A percentile compares a stretch with the other conserved stretches of the same genome.
These are phyloP conservation scores for Euglossa dilemma DNA, from an alignment of 1,140 invertebrate species.

Conservation along the genomic window DNA sequence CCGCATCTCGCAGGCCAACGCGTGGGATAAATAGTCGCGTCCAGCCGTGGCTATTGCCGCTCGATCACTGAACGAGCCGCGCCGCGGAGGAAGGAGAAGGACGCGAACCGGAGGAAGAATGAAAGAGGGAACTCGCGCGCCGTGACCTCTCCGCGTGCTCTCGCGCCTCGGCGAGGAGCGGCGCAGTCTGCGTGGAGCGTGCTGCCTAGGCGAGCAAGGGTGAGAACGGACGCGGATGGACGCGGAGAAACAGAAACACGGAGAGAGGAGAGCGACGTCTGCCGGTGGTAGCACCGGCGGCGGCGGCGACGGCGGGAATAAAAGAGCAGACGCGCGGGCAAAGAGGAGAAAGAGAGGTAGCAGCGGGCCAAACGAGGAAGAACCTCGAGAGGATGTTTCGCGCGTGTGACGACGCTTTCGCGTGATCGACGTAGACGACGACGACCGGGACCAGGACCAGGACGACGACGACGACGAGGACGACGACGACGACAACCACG, in stretches of 20 bases:
- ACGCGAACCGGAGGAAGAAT: slow-evolving; percentile 46
- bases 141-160: slow-evolving; percentile 54
- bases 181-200: slow-evolving; percentile 32
- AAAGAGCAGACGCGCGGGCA: neutral
- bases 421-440: slow-evolving; percentile 55
- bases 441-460: slow-evolving; percentile 41
- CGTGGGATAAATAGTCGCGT: slow-evolving; percentile 67
- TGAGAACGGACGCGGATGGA: slow-evolving; percentile 21
- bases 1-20: slow-evolving; percentile 36
- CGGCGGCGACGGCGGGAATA: neutral
- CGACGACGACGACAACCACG: slow-evolving; percentile 39
- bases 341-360: slow-evolving; percentile 15
- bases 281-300: neutral
- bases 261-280: neutral
- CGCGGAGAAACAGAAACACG: neutral
- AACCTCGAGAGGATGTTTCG: slow-evolving; percentile 41
- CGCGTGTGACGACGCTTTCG: slow-evolving; percentile 59
- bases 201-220: slow-evolving; percentile 10
- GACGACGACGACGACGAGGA: slow-evolving; percentile 49
- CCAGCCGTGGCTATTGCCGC: slow-evolving; percentile 56
- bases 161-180: neutral
- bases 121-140: slow-evolving; percentile 60
- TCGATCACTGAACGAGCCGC: slow-evolving; percentile 59
- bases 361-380: neutral
- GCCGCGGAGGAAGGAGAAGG: slow-evolving; percentile 9